Evolutionary conservation across 2,113 vertebrate species (phyloP).

Genomic region (Varanus salvator): DNA sequence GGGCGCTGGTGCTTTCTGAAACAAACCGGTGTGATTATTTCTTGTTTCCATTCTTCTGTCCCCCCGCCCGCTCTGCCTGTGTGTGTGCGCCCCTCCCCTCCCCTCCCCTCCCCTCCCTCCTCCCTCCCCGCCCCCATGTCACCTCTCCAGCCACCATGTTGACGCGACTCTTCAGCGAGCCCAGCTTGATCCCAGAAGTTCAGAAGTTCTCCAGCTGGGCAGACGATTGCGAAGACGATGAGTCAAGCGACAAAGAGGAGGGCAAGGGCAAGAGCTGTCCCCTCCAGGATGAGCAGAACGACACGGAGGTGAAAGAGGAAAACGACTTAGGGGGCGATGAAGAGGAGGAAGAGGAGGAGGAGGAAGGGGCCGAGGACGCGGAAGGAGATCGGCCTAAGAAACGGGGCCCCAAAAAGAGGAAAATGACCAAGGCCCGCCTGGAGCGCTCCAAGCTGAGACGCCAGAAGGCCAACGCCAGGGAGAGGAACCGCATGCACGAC

Average conservation of each 20-base stretch:
- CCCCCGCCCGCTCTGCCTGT: conserved; percentile 32
- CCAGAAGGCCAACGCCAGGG: conserved; percentile 91
- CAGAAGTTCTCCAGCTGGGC: conserved; percentile 91
- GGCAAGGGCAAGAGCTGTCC: conserved; percentile 71
- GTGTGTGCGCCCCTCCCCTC: background rate
- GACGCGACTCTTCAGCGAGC: conserved; percentile 95
- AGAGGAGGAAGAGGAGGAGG: conserved; percentile 88
- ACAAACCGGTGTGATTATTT: background rate
- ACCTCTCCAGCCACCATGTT: conserved; percentile 86
- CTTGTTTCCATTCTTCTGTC: background rate
- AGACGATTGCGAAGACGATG: conserved; percentile 84
- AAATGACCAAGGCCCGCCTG: conserved; percentile 93
- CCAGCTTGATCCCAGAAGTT: conserved; percentile 90
- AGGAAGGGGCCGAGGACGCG: conserved; percentile 86
- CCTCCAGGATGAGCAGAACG: conserved; percentile 78
- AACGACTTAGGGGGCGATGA: conserved; percentile 86
- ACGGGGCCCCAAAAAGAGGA: conserved; percentile 92
- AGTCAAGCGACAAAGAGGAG: conserved; percentile 80
- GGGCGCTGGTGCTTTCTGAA: background rate
- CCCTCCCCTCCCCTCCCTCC: conserved; percentile 39
- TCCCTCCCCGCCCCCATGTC: conserved; percentile 63
- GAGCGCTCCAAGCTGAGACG: conserved; percentile 92
- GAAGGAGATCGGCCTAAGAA: conserved; percentile 93
- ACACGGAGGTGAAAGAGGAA: conserved; percentile 81
- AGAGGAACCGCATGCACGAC: conserved; percentile 96